Evolutionary conservation across 2,797 vertebrate genomes (phyloP), one percentile per base, ranked within the genome.

Genomic region (Ispidina picta): DNA sequence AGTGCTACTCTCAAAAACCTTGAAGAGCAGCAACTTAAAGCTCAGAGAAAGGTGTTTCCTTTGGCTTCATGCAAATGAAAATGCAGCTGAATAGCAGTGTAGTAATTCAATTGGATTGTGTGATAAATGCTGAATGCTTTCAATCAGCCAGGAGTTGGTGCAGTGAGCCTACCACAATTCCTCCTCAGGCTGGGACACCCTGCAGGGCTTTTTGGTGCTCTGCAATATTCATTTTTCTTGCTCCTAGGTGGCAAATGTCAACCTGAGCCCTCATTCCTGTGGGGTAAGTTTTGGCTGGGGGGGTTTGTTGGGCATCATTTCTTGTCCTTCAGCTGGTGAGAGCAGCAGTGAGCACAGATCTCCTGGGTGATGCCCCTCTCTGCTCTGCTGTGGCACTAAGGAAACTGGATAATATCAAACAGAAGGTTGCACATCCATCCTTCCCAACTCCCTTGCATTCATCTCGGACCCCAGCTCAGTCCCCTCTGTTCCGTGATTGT

Each of bases 61-160:
- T 95, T 91, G 71, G 59, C 89, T 77, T 95, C 94, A 95, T 90
- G 86, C 77, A 73, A 94, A 83, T 93, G 62, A 82, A 91, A 75
- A 89, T 58, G 29, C 76, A 86, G 80, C 41, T 80, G 74, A 54
- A n/a, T 19, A 54, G 8, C 52, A 54, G 52, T 19, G 18, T 54
- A n/a, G 52, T 54, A 54, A n/a, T 54, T 54, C 29, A n/a, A 19
- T n/a, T 19, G 52, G 17, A 20, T n/a, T 54, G 55, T 28, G 5
- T 91, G 86, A 83, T 81, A 62, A 90, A 84, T 73, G 64, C 80
- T 90, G 87, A 73, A 72, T 93, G 63, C 70, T 88, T 91, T 88
- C 91, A 89, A 92, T 92, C 89, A 83, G 59, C 25, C 51, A 86
- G 28, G 58, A 74, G 58, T 56, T 92, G 66, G 54, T 87, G 90